Percentiles rank a stretch among this genome's conserved stretches.
phyloP scores from a whole-genome alignment of 2,888 invertebrate species.

The Temnothorax rugatulus region DNA sequence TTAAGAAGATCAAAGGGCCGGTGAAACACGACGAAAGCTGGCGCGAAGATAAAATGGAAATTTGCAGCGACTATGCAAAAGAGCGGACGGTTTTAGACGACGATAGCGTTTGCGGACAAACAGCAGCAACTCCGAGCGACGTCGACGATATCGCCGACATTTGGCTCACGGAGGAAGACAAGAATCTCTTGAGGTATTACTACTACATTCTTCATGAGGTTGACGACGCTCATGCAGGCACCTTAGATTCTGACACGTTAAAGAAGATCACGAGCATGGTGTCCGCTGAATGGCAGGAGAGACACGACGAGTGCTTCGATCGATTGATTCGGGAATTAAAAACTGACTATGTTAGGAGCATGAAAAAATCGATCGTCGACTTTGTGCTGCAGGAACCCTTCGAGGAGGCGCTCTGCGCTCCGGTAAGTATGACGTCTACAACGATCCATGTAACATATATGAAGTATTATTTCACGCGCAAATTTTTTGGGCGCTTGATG shows the following conservation, averaged over 20 bases:
- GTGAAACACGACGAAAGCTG: neutral
- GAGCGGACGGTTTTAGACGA: neutral
- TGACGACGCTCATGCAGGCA: constrained; percentile 95
- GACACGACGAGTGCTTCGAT: constrained; percentile 88
- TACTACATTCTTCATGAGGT: constrained; percentile 97
- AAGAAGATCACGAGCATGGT: constrained; percentile 89
- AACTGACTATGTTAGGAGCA: constrained; percentile 94
- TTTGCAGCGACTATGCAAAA: neutral
- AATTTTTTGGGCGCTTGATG: neutral
- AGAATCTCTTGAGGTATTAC: constrained; percentile 93
- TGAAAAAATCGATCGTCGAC: constrained; percentile 97
- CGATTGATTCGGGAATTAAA: constrained; percentile 92
- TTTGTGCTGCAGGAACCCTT: constrained; percentile 94
- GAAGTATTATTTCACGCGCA: neutral
- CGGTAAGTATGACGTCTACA: constrained; percentile 6
- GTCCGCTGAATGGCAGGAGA: constrained; percentile 88
- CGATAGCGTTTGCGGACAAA: constrained; percentile 84
- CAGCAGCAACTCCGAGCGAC: constrained; percentile 84
- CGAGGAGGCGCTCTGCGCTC: neutral
- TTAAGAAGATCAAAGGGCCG: constrained; percentile 34
- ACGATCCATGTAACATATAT: neutral
- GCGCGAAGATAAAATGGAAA: constrained; percentile 5
- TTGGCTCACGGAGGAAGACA: constrained; percentile 87
- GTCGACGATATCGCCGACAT: constrained; percentile 72
- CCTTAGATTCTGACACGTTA: constrained; percentile 92